Evolutionary conservation across 2,113 vertebrate genomes (phyloP).

Genomic region (Delphinus delphis): DNA sequence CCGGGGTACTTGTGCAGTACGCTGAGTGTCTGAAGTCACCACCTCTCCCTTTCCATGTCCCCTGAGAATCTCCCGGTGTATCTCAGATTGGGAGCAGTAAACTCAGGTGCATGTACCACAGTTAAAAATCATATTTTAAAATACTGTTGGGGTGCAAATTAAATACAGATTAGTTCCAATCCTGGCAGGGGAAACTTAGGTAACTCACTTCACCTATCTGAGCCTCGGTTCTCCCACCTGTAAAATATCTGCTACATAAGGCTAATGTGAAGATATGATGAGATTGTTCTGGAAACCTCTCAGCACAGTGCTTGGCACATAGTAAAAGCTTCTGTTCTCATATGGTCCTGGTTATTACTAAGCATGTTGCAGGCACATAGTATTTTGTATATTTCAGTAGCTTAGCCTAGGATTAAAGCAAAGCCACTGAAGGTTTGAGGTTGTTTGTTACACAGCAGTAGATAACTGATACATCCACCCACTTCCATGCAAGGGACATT

Average conservation of each 20-base stretch:
- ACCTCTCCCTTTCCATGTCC: not conserved
- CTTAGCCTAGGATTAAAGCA: not conserved
- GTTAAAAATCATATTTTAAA: not conserved
- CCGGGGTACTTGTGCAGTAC: no score
- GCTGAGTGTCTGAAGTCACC: not conserved
- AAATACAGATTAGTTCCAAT: not conserved
- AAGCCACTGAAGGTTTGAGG: not conserved
- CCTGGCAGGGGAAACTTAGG: not conserved
- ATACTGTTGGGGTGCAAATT: not conserved
- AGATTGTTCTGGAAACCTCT: not conserved
- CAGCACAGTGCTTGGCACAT: no score
- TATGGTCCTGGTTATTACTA: not conserved
- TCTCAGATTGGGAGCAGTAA: not conserved
- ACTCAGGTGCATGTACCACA: not conserved
- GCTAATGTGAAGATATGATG: not conserved
- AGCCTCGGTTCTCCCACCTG: not conserved
- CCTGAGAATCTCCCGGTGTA: not conserved
- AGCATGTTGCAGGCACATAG: not conserved
- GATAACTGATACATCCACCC: not conserved
- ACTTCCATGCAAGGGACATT: not conserved
- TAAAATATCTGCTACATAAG: not conserved
- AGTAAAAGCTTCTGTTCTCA: not conserved
- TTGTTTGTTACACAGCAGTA: not conserved
- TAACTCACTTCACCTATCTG: not conserved
- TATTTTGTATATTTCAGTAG: not conserved